Conservation (phyloP, 2,888 invertebrate species). For the Dicyrtoma fusca region DNA sequence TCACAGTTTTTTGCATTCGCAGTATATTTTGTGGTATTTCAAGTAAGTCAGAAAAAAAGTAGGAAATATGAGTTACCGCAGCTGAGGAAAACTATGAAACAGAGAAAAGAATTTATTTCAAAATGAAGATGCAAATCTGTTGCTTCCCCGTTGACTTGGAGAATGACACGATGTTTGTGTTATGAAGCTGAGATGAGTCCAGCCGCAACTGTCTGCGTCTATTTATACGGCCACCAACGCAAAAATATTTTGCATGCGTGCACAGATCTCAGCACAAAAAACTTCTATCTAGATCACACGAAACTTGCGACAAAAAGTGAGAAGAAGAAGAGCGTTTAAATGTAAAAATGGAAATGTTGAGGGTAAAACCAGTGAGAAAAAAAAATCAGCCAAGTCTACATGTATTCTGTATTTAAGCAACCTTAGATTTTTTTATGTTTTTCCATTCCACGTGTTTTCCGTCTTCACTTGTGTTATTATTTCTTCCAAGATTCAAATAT, state of each 20-base stretch:
- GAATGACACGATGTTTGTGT: not conserved
- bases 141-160: not conserved
- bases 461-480: not conserved
- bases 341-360: slow-evolving; percentile 6
- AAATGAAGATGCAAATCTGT: not conserved
- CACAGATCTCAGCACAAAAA: not conserved
- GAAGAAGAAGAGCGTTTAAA: too few relatives aligned
- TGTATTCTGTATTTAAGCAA: not conserved
- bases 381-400: slow-evolving; percentile 1
- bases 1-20: too few relatives aligned
- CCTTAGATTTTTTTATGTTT: not conserved
- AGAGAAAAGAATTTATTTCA: too few relatives aligned
- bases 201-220: slow-evolving; percentile 11
- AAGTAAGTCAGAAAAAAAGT: too few relatives aligned
- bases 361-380: not conserved
- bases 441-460: not conserved
- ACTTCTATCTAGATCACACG: not conserved
- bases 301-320: not conserved
- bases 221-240: slow-evolving; percentile 27
- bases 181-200: slow-evolving; percentile 12
- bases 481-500: too few relatives aligned
- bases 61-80: too few relatives aligned
- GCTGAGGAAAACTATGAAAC: too few relatives aligned
- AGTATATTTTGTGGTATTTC: too few relatives aligned
- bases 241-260: slow-evolving; percentile 8